Evolutionary conservation across 2,113 vertebrate genomes (phyloP).

Genomic region (Beaufortia kweichowensis): DNA sequence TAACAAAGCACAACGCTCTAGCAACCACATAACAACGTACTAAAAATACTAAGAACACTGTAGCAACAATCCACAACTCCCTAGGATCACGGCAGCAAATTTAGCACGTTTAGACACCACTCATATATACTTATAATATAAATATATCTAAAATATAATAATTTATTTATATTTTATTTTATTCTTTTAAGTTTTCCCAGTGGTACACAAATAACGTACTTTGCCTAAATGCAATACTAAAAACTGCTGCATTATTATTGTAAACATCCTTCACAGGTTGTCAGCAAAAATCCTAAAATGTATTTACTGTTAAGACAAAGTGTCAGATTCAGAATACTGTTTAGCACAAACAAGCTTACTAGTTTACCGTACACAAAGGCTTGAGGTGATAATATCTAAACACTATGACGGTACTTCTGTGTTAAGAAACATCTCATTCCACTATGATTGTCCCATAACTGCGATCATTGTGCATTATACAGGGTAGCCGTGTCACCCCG

Average conservation of each 20-base stretch:
- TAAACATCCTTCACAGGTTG: too few species aligned
- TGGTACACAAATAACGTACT: too few species aligned
- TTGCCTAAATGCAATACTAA: too few species aligned
- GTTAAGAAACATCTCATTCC: neutral
- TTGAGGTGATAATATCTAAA: neutral
- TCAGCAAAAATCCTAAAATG: neutral
- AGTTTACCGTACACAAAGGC: slow-evolving; percentile 5
- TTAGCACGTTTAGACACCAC: too few species aligned
- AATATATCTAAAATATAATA: too few species aligned
- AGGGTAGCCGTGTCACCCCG: neutral
- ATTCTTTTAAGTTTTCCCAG: neutral
- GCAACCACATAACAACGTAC: neutral
- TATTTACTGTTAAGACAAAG: neutral
- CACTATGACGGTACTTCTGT: neutral
- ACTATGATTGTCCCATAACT: neutral
- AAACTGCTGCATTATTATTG: too few species aligned
- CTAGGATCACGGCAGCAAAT: neutral
- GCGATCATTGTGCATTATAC: neutral
- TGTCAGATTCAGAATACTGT: neutral
- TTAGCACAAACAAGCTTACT: neutral
- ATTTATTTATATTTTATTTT: neutral
- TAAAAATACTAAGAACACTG: neutral
- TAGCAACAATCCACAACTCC: neutral
- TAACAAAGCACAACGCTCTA: neutral
- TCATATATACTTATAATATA: too few species aligned